phyloP scores from a whole-genome alignment of 2,113 vertebrate genomes.

The Epinephelus cyanopodus region DNA sequence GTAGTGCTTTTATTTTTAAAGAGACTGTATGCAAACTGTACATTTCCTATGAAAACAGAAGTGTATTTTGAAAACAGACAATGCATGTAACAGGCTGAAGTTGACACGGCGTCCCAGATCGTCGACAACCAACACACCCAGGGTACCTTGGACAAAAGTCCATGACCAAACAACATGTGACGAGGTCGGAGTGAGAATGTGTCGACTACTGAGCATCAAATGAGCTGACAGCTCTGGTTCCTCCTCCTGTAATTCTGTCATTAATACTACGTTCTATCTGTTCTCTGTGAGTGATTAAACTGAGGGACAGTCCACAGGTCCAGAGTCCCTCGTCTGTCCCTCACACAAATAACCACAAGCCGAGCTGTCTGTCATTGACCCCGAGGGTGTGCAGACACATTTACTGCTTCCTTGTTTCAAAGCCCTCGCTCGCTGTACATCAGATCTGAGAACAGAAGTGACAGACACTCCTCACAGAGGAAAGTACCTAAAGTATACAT shows the following conservation, averaged over 20 bases:
- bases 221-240: not conserved
- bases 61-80: too few relatives aligned
- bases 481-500: constrained; percentile 78
- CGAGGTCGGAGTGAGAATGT: too few relatives aligned
- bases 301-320: not conserved
- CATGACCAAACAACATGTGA: too few relatives aligned
- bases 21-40: too few relatives aligned
- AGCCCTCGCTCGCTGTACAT: not conserved
- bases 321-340: not conserved
- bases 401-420: constrained; percentile 43
- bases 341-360: not conserved
- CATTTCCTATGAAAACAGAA: too few relatives aligned
- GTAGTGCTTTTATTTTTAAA: too few relatives aligned
- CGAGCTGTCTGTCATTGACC: not conserved
- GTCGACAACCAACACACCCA: too few relatives aligned
- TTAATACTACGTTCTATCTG: not conserved
- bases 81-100: too few relatives aligned
- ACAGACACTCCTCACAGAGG: constrained; percentile 53
- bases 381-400: not conserved
- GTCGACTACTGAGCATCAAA: not conserved
- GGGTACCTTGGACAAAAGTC: too few relatives aligned
- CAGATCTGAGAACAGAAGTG: constrained; percentile 23
- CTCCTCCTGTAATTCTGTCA: not conserved
- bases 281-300: constrained; percentile 13
- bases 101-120: too few relatives aligned